Evolutionary conservation across 1,140 invertebrate genomes (phyloP), one percentile per base, ranked within the genome.

Genomic region (Babylonia areolata): DNA sequence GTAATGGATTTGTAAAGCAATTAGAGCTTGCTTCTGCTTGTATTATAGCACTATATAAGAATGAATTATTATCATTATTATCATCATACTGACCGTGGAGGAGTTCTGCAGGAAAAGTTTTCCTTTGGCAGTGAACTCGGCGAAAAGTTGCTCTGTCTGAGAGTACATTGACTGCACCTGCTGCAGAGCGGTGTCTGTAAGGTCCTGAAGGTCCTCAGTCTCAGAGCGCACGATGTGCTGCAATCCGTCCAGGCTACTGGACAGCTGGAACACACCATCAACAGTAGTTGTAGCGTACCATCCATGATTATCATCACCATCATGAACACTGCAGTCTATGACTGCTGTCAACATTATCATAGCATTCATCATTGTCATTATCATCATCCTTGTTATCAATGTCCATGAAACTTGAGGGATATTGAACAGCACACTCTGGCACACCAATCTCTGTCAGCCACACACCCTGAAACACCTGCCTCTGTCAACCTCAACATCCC

Each of bases 61-160:
- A n/a, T n/a, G n/a, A n/a, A n/a, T n/a, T n/a, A n/a, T n/a, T n/a
- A n/a, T n/a, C n/a, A n/a, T n/a, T n/a, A n/a, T n/a, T n/a, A n/a
- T n/a, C n/a, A n/a, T n/a, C n/a, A n/a, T n/a, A 89, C 93, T 92
- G 93, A 97, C 96, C 86, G 95, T 95, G 85, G 95, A 94, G 78
- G 96, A 95, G 91, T 96, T 95, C 83, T 96, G 95, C 88, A 97
- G 96, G 93, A 97, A 97, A 89, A 95, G 95, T 88, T 96, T 95
- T 39, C 96, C 97, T 88, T 95, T 95, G 85, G 95, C 95, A 91
- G 97, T 95, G 40, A 95, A 79, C 95, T 93, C 89, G 92, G 94
- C 88, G 81, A 92, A 92, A 89, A 90, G 93, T 87, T 91, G 85
- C 87, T 86, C 82, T 94, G 90, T 89, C 77, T 90, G 90, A 23